Conservation (phyloP, 2,888 invertebrate species). For the Tetragnatha montana region DNA sequence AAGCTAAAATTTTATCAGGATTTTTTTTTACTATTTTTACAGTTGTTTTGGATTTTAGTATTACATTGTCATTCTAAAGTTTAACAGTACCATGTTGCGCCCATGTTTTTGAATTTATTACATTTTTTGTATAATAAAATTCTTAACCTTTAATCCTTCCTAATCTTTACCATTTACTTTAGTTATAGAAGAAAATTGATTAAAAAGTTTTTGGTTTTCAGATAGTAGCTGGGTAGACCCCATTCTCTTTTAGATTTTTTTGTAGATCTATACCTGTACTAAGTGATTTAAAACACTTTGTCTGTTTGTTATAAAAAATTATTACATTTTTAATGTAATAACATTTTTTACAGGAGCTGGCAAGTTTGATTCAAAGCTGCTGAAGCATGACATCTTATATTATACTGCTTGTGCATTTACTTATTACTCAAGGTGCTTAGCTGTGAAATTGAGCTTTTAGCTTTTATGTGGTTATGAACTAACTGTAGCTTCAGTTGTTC, state of each 20-base stretch:
- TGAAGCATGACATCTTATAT: background rate
- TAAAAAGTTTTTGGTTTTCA: background rate
- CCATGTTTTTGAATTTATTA: too few relatives aligned
- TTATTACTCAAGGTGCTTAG: background rate
- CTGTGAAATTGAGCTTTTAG: background rate
- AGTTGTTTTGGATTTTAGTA: too few relatives aligned
- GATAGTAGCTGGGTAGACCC: background rate
- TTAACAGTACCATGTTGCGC: too few relatives aligned
- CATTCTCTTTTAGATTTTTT: too few relatives aligned
- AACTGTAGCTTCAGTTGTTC: background rate
- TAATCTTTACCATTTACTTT: background rate
- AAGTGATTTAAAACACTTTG: too few relatives aligned
- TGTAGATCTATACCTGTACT: too few relatives aligned
- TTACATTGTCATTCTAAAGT: too few relatives aligned
- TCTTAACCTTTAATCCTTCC: too few relatives aligned
- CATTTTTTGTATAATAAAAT: too few relatives aligned
- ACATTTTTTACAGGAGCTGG: constrained; percentile 37
- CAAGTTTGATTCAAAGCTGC: constrained; percentile 1
- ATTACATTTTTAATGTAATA: background rate
- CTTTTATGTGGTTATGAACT: background rate
- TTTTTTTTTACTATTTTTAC: too few relatives aligned
- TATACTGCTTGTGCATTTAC: background rate
- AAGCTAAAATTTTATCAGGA: too few relatives aligned
- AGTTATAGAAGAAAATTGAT: background rate
- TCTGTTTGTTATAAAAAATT: background rate